These are phyloP conservation scores for Monoplex corrugatus DNA, from an alignment of 2,888 invertebrate genomes.

Conservation along the genomic window DNA sequence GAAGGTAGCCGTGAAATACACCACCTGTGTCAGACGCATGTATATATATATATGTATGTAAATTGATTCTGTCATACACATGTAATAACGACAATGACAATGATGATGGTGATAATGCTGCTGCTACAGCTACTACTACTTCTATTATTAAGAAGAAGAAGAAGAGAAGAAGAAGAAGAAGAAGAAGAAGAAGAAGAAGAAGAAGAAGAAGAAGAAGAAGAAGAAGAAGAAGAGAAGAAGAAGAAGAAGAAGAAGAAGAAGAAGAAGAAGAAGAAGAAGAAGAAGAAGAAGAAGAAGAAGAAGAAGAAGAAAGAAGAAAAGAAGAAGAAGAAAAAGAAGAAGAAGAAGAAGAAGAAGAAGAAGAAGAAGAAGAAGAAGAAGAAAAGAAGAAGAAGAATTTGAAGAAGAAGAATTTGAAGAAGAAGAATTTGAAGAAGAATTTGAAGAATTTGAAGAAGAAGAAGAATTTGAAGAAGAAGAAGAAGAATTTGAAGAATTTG, in stretches of 20 bases:
- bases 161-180: too few relatives aligned
- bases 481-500: too few relatives aligned
- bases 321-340: not conserved
- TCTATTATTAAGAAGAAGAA: too few relatives aligned
- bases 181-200: too few relatives aligned
- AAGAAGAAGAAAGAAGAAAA: not conserved
- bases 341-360: not conserved
- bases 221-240: not conserved
- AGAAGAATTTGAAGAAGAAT: too few relatives aligned
- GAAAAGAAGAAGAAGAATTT: not conserved
- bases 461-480: not conserved
- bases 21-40: slow-evolving; percentile 77
- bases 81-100: too few relatives aligned
- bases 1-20: slow-evolving; percentile 82
- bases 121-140: too few relatives aligned
- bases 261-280: not conserved
- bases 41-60: not conserved
- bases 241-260: not conserved
- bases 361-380: not conserved
- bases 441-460: not conserved
- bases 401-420: not conserved
- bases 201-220: too few relatives aligned
- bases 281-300: not conserved
- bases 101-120: too few relatives aligned
- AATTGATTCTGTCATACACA: too few relatives aligned